Evolutionary conservation across 2,888 invertebrate genomes (phyloP).

Genomic region (Clusia tigrina): DNA sequence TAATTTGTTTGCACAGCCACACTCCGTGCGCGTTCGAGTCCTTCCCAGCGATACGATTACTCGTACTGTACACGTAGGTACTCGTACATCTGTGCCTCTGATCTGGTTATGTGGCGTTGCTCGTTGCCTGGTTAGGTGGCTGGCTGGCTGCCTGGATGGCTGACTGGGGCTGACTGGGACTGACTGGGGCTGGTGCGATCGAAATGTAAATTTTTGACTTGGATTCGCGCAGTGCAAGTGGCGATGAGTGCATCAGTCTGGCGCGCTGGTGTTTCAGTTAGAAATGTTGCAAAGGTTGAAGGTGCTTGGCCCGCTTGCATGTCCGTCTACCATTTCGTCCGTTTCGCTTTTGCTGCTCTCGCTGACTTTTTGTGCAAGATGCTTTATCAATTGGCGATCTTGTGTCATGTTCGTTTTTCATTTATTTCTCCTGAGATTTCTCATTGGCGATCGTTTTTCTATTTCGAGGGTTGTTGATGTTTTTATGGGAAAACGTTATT

Average conservation of each 20-base stretch:
- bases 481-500: slow-evolving; percentile 30
- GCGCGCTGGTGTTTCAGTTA: slow-evolving; percentile 17
- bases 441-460: slow-evolving; percentile 23
- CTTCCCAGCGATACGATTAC: too few relatives aligned
- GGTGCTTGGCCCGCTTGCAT: slow-evolving; percentile 26
- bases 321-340: slow-evolving; percentile 15
- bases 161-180: too few relatives aligned
- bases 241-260: slow-evolving; percentile 18
- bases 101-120: too few relatives aligned
- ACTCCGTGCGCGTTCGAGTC: too few relatives aligned
- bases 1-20: not conserved
- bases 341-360: slow-evolving; percentile 18
- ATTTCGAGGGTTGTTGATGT: slow-evolving; percentile 15
- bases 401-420: slow-evolving; percentile 47
- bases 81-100: too few relatives aligned
- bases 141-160: too few relatives aligned
- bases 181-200: slow-evolving; percentile 11
- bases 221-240: slow-evolving; percentile 11
- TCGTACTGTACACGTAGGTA: too few relatives aligned
- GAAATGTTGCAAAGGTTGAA: slow-evolving; percentile 41
- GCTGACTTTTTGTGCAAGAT: slow-evolving; percentile 27
- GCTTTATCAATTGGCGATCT: slow-evolving; percentile 43
- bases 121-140: too few relatives aligned
- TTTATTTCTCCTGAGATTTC: slow-evolving; percentile 39
- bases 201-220: slow-evolving; percentile 13